Base-by-base conservation (phyloP, 1,140 invertebrate species). In the Drosophila saltans region DNA sequence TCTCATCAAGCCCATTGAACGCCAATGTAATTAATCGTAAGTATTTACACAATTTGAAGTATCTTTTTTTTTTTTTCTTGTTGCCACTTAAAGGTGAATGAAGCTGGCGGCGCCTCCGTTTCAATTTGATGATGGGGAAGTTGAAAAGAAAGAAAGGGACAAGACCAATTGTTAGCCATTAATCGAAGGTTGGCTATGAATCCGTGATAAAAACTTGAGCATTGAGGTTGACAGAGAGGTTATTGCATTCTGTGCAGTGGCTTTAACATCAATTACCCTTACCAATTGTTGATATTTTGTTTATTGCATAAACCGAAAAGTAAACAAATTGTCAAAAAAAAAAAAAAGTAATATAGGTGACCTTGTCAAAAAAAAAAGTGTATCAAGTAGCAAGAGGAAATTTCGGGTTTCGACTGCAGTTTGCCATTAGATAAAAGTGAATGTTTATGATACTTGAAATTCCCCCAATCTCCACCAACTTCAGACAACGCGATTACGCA, bases 381-480 rank as follows among this genome's bases (percentile, higher is more conserved):
- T 88, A 88, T 89, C 84, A 88, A 88, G 84, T 88, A 88, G 84
- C 84, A 57, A 69, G 66, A 83, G 80, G 74, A 88, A 88, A 89
- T 84, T 89, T 77, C 80, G 75, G 16, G 16, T 16, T 28, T 56
- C 69, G 52, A 64, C 61, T 77, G 74, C 74, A 77, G 64, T 77
- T 77, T 52, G 21, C 21, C 73, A 63, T 59, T 59, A 59, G 57
- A 78, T 89, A 88, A 88, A 88, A 88, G 84, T 88, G 84, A 88
- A 88, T 88, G 84, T 88, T 89, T 88, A 84, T 80, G 84, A 78
- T 81, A 84, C 84, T 88, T 86, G 62, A 86, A 66, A 86, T 77
- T 40, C 72, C 75, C 60, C 61, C 69, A 68, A 67, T 76, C 71
- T 60, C 39, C 40, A 36, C 2, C 3, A 36, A 36, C 33, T 36